These are phyloP conservation scores for Dolichomitus sp. DNA, from an alignment of 2,888 invertebrate genomes.

Conservation along the genomic window DNA sequence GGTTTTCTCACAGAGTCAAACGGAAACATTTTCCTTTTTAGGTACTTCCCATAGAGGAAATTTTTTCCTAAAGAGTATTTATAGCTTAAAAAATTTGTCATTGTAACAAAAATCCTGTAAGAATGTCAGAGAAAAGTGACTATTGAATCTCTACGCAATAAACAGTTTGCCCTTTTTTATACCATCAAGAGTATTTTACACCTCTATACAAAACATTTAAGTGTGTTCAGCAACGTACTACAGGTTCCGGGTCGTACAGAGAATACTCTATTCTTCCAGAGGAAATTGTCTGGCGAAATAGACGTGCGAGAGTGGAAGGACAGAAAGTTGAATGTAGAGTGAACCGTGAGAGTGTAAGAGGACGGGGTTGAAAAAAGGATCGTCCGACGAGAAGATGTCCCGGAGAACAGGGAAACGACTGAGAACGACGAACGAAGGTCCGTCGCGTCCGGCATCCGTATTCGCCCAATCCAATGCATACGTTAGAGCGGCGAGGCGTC, in stretches of 20 bases:
- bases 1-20: too few relatives aligned
- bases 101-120: too few relatives aligned
- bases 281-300: conserved; percentile 52
- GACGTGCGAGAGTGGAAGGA: conserved; percentile 26
- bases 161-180: not conserved
- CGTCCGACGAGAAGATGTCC: not conserved
- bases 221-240: conserved; percentile 12
- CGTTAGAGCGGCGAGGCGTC: conserved; percentile 76
- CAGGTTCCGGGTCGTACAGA: not conserved
- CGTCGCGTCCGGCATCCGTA: conserved; percentile 46
- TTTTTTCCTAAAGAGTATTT: too few relatives aligned
- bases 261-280: conserved; percentile 42
- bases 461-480: conserved; percentile 81
- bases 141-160: not conserved
- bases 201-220: conserved; percentile 9
- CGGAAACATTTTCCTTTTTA: too few relatives aligned
- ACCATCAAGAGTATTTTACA: not conserved
- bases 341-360: conserved; percentile 46
- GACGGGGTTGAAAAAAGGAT: conserved; percentile 12
- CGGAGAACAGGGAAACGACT: conserved; percentile 31
- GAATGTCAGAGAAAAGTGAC: too few relatives aligned
- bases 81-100: too few relatives aligned
- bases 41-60: too few relatives aligned
- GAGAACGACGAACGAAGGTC: conserved; percentile 46
- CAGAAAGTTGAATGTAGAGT: conserved; percentile 50